Evolutionary conservation across 1,140 invertebrate species (phyloP).

Genomic region (Diorhabda sublineata): DNA sequence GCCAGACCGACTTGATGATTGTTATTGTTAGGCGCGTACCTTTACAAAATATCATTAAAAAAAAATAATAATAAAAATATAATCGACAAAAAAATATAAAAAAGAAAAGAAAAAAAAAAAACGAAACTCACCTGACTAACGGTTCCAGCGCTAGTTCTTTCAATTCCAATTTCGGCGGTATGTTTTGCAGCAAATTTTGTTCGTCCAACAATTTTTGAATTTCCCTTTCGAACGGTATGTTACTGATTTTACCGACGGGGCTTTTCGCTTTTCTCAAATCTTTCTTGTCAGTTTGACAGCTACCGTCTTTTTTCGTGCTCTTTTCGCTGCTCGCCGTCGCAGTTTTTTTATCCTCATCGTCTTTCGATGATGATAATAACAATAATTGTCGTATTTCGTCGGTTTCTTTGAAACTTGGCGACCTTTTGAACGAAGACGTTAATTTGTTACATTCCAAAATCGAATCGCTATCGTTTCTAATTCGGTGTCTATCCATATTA

Average conservation of each 20-base stretch:
- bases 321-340: constrained; percentile 51
- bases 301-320: constrained; percentile 57
- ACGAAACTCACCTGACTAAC: constrained; percentile 35
- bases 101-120: background rate
- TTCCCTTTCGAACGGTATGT: constrained; percentile 64
- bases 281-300: constrained; percentile 61
- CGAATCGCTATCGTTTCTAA: constrained; percentile 42
- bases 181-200: constrained; percentile 59
- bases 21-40: constrained; percentile 50
- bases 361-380: constrained; percentile 9
- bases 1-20: constrained; percentile 60
- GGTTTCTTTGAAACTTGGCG: constrained; percentile 46
- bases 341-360: constrained; percentile 51
- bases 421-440: constrained; percentile 42
- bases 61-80: background rate
- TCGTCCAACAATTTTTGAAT: constrained; percentile 70
- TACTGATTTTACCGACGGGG: constrained; percentile 50
- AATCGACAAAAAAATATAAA: background rate
- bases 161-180: constrained; percentile 54
- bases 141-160: constrained; percentile 48
- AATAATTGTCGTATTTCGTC: constrained; percentile 43
- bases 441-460: constrained; percentile 45
- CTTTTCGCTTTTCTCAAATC: constrained; percentile 50
- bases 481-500: constrained; percentile 35
- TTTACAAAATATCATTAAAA: background rate